phyloP scores from a whole-genome alignment of 2,113 vertebrate genomes.

The Redunca redunca region DNA sequence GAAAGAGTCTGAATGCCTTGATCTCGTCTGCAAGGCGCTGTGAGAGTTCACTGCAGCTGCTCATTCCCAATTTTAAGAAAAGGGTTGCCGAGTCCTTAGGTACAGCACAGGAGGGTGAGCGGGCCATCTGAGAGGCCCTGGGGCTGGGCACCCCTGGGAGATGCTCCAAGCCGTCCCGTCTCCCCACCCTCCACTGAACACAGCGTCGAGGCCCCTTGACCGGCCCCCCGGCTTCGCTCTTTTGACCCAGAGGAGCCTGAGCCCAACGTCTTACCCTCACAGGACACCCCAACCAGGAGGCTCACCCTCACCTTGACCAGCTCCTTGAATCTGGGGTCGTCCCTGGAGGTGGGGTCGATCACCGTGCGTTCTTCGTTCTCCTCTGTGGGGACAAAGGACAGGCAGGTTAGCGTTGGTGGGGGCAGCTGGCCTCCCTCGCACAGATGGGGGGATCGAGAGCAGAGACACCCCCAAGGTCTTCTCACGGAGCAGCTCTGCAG shows the following conservation, averaged over 20 bases:
- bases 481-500: neutral
- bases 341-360: slow-evolving; percentile 93
- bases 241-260: neutral
- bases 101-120: neutral
- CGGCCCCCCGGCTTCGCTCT: accelerated
- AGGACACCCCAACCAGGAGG: accelerated
- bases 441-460: neutral
- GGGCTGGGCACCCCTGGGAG: accelerated
- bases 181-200: accelerated
- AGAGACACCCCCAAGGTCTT: neutral
- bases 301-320: slow-evolving; percentile 88
- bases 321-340: slow-evolving; percentile 94
- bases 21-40: accelerated
- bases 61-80: neutral
- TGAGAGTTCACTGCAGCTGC: accelerated
- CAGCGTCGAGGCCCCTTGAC: accelerated
- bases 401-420: neutral
- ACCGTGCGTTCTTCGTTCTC: slow-evolving; percentile 96
- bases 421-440: neutral
- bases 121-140: neutral
- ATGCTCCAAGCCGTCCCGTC: accelerated
- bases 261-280: neutral
- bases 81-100: neutral
- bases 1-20: neutral
- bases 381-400: slow-evolving; percentile 81